Percentiles rank a stretch among this genome's conserved stretches.
phyloP scores from a whole-genome alignment of 2,113 vertebrate genomes.

The Ctenodactylus gundi region DNA sequence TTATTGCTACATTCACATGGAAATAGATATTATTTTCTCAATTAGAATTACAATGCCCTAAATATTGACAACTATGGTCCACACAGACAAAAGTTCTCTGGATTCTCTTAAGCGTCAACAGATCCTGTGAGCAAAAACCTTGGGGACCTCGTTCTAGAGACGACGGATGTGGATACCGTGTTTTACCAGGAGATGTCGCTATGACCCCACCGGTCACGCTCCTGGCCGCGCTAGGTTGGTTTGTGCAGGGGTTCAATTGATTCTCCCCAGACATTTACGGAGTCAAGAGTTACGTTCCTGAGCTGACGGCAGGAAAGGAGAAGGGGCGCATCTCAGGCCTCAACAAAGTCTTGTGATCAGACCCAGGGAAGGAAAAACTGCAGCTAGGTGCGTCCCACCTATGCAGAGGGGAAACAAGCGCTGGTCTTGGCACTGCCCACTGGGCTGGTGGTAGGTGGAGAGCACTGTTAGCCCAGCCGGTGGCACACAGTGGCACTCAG shows the following conservation, averaged over 20 bases:
- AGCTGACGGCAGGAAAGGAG: not conserved
- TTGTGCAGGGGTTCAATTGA: not conserved
- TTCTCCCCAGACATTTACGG: not conserved
- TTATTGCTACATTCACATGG: not conserved
- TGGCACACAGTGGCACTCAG: too few species aligned
- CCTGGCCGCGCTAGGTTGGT: accelerated
- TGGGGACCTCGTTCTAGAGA: not conserved
- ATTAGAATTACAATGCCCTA: not conserved
- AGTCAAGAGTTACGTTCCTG: not conserved
- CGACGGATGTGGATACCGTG: not conserved
- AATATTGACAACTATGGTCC: not conserved
- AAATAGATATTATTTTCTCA: not conserved
- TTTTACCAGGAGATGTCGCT: conserved; percentile 62
- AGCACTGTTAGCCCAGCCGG: too few species aligned
- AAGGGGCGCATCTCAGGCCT: not conserved
- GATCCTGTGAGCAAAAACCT: not conserved
- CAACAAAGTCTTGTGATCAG: not conserved
- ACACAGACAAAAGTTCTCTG: not conserved
- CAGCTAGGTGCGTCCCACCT: not conserved
- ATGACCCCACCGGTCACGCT: not conserved
- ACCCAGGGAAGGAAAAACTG: not conserved
- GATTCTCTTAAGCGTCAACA: not conserved
- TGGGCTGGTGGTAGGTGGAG: not conserved
- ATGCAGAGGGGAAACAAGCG: not conserved
- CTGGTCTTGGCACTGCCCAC: accelerated